These are phyloP conservation scores for Poeciliopsis presidionis DNA, from an alignment of 2,797 vertebrate species.

Conservation along the genomic window DNA sequence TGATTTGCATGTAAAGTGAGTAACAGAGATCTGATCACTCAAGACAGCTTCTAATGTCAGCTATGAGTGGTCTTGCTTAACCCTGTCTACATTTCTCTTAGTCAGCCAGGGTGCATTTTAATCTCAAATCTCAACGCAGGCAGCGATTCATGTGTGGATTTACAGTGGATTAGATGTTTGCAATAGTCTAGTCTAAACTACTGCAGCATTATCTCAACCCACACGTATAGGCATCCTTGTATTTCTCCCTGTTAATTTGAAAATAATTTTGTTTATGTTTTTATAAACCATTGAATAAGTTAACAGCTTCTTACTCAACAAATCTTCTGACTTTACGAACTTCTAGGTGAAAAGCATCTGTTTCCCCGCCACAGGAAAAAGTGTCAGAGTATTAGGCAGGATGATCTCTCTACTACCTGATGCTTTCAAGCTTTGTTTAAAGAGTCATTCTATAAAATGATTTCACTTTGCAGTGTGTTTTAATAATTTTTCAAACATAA, in stretches of 20 bases:
- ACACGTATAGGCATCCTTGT: not conserved
- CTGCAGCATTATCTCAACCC: not conserved
- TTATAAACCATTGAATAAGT: not conserved
- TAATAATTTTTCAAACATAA: not conserved
- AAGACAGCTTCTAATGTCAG: not conserved
- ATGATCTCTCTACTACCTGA: not conserved
- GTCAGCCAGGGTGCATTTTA: not conserved
- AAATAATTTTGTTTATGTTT: not conserved
- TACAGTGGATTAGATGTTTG: not conserved
- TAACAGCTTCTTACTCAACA: not conserved
- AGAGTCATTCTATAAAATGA: not conserved
- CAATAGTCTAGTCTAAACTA: not conserved
- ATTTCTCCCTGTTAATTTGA: not conserved
- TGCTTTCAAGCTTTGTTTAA: not conserved
- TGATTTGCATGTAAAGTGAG: not conserved
- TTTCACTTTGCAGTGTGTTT: not conserved
- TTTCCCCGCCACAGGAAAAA: not conserved
- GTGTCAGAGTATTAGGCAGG: not conserved
- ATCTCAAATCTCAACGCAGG: not conserved
- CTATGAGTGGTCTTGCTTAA: not conserved
- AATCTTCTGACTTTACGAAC: not conserved
- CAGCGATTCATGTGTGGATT: not conserved
- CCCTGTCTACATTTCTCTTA: not conserved
- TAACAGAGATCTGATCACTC: not conserved
- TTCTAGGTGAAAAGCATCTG: not conserved